Base-by-base conservation (phyloP, 64 coral and sea anemone species). In the Stichodactyla mertensii region DNA sequence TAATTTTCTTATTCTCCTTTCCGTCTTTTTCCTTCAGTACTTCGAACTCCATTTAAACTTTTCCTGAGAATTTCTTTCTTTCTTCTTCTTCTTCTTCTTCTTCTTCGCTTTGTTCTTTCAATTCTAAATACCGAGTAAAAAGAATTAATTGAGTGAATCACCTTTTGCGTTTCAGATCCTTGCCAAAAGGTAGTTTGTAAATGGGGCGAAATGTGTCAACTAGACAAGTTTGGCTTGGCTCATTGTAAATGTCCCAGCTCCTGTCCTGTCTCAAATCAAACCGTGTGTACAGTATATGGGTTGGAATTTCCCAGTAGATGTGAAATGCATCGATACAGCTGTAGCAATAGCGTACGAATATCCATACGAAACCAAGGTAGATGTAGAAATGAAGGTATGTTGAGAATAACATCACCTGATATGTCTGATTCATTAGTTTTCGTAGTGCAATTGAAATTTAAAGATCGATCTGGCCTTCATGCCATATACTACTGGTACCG, bases 311-410 rank as follows among this genome's bases (percentile, higher is more conserved):
- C 24, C 77, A 91, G 54, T 53, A 56, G 7, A 11, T 91, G 89
- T 82, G 89, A 91, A 52, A 86, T 91, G 89, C 89, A 91, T 55
- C 54, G 54, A 71, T 91, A 23, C 16, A 84, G 55, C 3, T 91
- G 89, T 22, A 78, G 56, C 15, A 70, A 86, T 22, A 77, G 61
- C 13, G 51, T 91, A 11, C 86, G 77, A 7, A 91, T 91, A 61
- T 78, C 53, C 52, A 83, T 91, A 13, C 64, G 57, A 77, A 87
- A 91, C 52, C 28, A 87, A n/a, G 77, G 85, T 64, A 61, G 45
- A 13, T 91, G 89, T 22, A 14, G 51, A 16, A 23, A 60, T 31
- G 1, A 31, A 31, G 28, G 28, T 31, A 31, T 31, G 28, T 31
- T 31, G 28, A 31, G 28, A 31, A 31, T 31, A 31, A 31, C 28